Evolutionary conservation across 2,888 invertebrate species (phyloP).

Genomic region (Platycnemis pennipes): DNA sequence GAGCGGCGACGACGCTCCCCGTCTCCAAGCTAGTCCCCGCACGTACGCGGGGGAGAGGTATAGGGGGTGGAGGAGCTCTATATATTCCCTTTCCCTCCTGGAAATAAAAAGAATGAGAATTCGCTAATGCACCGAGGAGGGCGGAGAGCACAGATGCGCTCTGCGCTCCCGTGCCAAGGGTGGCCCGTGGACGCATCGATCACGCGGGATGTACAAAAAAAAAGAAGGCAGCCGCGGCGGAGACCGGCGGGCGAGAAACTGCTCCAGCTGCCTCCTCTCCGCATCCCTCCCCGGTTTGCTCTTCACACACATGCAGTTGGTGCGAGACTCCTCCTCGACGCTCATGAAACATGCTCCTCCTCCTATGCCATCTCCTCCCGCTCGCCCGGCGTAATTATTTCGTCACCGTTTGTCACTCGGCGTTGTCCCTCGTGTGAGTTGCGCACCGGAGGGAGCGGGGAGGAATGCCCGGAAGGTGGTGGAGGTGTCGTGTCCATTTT

Average conservation of each 20-base stretch:
- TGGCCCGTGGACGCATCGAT: neutral
- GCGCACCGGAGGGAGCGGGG: no score
- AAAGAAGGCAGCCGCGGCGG: neutral
- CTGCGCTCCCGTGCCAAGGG: neutral
- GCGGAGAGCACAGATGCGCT: constrained; percentile 13
- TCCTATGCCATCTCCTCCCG: neutral
- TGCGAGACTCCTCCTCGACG: neutral
- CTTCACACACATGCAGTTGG: neutral
- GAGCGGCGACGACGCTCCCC: neutral
- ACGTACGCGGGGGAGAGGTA: neutral
- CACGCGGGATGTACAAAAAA: no score
- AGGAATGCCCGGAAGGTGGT: neutral
- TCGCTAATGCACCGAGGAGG: neutral
- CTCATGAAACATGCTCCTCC: neutral
- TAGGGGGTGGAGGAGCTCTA: neutral
- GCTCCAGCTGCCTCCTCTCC: neutral
- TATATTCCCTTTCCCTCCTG: neutral
- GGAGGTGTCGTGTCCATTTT: neutral
- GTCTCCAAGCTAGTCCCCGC: neutral
- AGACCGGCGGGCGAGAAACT: neutral
- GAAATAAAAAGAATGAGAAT: neutral
- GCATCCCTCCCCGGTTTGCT: neutral
- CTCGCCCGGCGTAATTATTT: constrained; percentile 6
- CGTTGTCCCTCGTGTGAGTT: neutral
- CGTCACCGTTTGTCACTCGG: constrained; percentile 21